Evolutionary conservation across 2,797 vertebrate genomes (phyloP).

Genomic region (Echiichthys vipera): DNA sequence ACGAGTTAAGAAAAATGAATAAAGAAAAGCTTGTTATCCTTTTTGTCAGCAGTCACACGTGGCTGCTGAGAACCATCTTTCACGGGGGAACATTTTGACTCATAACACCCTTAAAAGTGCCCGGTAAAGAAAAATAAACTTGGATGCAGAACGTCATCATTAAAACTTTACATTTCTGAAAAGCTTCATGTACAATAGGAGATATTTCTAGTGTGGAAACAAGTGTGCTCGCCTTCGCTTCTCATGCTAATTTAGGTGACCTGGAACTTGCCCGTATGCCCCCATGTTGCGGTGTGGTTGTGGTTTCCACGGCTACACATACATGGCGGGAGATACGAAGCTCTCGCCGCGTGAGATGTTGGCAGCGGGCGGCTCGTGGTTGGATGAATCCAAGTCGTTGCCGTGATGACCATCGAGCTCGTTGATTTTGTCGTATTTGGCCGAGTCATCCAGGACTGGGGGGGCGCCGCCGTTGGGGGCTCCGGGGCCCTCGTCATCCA

Average conservation of each 20-base stretch:
- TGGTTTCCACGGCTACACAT: slow-evolving; percentile 70
- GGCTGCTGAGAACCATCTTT: background rate
- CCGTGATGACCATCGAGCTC: slow-evolving; percentile 50
- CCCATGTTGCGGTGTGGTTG: background rate
- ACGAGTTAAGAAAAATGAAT: background rate
- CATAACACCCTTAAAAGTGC: slow-evolving; percentile 10
- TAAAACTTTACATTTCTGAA: background rate
- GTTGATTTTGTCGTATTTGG: slow-evolving; percentile 55
- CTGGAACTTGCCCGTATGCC: slow-evolving; percentile 34
- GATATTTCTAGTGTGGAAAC: background rate
- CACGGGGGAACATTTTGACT: background rate
- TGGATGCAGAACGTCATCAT: background rate
- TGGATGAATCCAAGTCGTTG: slow-evolving; percentile 65
- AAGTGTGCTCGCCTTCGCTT: slow-evolving; percentile 40
- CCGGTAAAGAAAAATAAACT: slow-evolving; percentile 2
- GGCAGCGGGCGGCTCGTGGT: slow-evolving; percentile 47
- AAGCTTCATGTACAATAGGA: background rate
- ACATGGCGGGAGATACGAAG: slow-evolving; percentile 83
- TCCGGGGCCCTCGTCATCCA: slow-evolving; percentile 72
- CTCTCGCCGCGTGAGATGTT: slow-evolving; percentile 80
- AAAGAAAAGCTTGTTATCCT: background rate
- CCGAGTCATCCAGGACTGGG: slow-evolving; percentile 32
- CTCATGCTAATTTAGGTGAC: slow-evolving; percentile 61
- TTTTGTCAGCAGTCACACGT: background rate
- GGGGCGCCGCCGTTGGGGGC: slow-evolving; percentile 76